These are phyloP conservation scores for Mionectes macconnelli DNA, from an alignment of 2,113 vertebrate species.

Conservation along the genomic window DNA sequence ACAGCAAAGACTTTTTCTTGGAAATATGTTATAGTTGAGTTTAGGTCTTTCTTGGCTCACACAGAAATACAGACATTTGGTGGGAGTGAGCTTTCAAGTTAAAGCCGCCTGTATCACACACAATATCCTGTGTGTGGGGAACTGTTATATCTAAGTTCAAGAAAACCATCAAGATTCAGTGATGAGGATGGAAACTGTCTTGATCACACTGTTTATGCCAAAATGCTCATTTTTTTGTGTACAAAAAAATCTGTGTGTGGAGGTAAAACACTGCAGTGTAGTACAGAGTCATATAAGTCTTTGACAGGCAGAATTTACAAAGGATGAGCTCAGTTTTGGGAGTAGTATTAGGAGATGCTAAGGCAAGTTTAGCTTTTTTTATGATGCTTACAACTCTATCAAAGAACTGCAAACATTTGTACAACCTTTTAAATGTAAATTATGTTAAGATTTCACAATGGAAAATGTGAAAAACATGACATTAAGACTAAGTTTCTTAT, in stretches of 20 bases:
- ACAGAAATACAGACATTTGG: constrained; percentile 48
- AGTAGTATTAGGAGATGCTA: neutral
- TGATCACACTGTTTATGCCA: constrained; percentile 59
- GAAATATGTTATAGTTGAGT: constrained; percentile 62
- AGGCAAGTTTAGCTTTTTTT: neutral
- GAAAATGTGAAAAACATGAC: neutral
- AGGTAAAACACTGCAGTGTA: constrained; percentile 9
- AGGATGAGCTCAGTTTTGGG: neutral
- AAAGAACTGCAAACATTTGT: neutral
- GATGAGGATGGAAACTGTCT: constrained; percentile 64
- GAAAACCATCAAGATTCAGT: constrained; percentile 58
- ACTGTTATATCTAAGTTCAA: constrained; percentile 67
- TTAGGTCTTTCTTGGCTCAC: constrained; percentile 60
- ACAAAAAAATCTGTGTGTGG: neutral
- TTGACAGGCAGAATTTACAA: neutral
- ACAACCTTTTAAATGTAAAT: neutral
- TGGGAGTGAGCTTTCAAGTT: constrained; percentile 56
- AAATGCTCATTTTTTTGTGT: constrained; percentile 67
- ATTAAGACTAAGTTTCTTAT: neutral
- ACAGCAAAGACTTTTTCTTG: constrained; percentile 51
- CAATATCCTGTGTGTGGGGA: constrained; percentile 57
- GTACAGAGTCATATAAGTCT: neutral
- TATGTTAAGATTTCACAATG: neutral
- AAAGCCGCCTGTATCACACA: constrained; percentile 44
- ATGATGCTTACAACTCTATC: neutral